Conservation (phyloP, 2,797 vertebrate genomes). For the Anguilla megastoma region DNA sequence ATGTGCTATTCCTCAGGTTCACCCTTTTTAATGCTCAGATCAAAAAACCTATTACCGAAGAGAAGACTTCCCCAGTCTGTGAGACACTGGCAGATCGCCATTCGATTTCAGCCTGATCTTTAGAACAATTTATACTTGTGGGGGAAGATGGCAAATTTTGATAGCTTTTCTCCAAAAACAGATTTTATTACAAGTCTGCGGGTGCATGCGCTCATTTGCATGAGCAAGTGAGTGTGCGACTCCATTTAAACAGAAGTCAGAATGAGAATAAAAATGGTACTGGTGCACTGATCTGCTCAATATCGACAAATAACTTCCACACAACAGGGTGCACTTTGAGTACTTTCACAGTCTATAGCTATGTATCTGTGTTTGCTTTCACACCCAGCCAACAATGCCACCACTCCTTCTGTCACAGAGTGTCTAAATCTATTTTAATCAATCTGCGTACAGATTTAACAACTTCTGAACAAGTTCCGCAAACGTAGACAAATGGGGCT, state of each 20-base stretch:
- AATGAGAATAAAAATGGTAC: neutral
- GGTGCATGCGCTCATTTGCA: neutral
- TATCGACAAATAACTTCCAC: neutral
- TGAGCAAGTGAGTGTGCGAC: neutral
- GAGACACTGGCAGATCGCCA: neutral
- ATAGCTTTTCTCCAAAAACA: conserved; percentile 16
- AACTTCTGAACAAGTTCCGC: neutral
- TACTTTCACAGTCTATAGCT: neutral
- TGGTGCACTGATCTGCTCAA: neutral
- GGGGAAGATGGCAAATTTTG: neutral
- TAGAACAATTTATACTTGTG: conserved; percentile 14
- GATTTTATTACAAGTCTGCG: conserved; percentile 1
- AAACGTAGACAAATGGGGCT: neutral
- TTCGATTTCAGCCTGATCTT: conserved; percentile 11
- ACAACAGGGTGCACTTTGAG: too few species aligned
- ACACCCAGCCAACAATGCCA: neutral
- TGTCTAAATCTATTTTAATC: neutral
- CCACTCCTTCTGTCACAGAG: neutral
- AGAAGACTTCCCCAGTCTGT: neutral
- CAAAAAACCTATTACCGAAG: conserved; percentile 6
- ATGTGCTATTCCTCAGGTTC: conserved; percentile 11
- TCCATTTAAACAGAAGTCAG: neutral
- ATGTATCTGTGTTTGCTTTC: neutral
- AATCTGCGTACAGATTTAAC: neutral
- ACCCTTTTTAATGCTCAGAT: neutral